Evolutionary conservation across 2,797 vertebrate genomes (phyloP).

Genomic region (Oryzias dopingdopingensis): DNA sequence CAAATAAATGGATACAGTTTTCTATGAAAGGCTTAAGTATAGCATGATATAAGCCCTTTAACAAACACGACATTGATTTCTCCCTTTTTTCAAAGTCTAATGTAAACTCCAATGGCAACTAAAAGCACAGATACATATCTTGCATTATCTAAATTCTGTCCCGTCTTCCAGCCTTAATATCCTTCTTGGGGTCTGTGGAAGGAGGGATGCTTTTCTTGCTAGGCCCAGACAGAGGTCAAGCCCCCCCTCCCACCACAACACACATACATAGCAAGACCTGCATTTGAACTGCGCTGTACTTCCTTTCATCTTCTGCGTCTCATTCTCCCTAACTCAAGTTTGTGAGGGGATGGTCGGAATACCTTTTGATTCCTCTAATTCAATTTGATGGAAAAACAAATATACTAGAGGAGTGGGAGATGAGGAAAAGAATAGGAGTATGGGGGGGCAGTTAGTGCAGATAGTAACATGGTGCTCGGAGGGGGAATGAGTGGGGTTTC

Average conservation of each 20-base stretch:
- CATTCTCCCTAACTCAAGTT: constrained; percentile 79
- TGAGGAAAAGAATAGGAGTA: constrained; percentile 66
- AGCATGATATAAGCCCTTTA: too few species aligned
- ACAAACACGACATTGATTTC: too few species aligned
- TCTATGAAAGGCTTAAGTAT: too few species aligned
- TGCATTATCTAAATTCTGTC: constrained; percentile 55
- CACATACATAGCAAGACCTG: constrained; percentile 69
- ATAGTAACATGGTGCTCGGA: constrained; percentile 46
- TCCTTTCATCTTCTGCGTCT: constrained; percentile 78
- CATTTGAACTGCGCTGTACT: constrained; percentile 77
- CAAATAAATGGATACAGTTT: too few species aligned
- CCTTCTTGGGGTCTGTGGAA: constrained; percentile 66
- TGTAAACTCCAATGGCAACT: constrained; percentile 21
- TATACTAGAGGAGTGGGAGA: constrained; percentile 69
- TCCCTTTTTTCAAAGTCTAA: constrained; percentile 16
- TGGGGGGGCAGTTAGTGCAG: constrained; percentile 20
- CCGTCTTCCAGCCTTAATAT: constrained; percentile 58
- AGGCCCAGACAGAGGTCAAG: constrained; percentile 74
- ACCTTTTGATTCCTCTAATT: constrained; percentile 86
- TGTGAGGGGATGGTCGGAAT: constrained; percentile 73
- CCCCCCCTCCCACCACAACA: constrained; percentile 54
- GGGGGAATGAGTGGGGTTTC: constrained; percentile 24
- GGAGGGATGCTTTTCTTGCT: constrained; percentile 67
- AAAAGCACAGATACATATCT: constrained; percentile 30
- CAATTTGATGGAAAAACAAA: constrained; percentile 86